Conservation (phyloP, 2,113 vertebrate species). For the Felis catus region F.catus_Fca126_mat1.0 CM031412.1:216235501-216236000, state of each 20-base stretch:
- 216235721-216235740: neutral
- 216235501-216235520: too few relatives aligned
- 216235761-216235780: neutral
- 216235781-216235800: neutral
- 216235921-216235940: neutral
- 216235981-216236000: neutral
- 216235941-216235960: rapidly evolving
- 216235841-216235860: neutral
- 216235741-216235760: neutral
- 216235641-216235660: neutral
- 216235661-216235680: neutral
- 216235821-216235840: neutral
- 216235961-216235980: neutral
- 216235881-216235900: neutral
- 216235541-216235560: neutral
- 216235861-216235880: neutral
- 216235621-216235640: neutral
- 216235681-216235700: neutral
- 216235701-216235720: neutral
- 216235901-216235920: neutral
- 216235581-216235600: neutral
- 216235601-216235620: neutral
- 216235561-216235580: neutral
- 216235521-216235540: neutral
- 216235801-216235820: neutral